Evolutionary conservation across 2,113 vertebrate species (phyloP).

Genomic region (Gadus chalcogrammus): DNA sequence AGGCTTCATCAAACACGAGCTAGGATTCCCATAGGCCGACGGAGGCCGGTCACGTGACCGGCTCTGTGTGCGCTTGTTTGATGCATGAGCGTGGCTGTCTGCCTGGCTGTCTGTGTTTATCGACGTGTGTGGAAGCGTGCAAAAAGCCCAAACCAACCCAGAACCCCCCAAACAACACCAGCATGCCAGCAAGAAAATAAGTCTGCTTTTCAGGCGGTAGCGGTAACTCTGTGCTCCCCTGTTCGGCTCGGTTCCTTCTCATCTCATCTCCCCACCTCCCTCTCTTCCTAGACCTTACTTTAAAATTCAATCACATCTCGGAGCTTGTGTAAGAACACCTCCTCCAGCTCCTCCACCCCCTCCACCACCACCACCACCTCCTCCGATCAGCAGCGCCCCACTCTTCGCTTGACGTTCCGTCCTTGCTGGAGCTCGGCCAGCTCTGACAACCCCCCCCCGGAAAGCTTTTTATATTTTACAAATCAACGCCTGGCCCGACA

Average conservation of each 20-base stretch:
- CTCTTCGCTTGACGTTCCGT: slow-evolving; percentile 43
- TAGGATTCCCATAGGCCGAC: slow-evolving; percentile 59
- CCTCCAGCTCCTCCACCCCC: slow-evolving; percentile 11
- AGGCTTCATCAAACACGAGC: slow-evolving; percentile 42
- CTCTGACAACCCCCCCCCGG: slow-evolving; percentile 37
- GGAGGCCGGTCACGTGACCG: slow-evolving; percentile 31
- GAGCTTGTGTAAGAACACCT: slow-evolving; percentile 49
- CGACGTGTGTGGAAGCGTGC: no score
- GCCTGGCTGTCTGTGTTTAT: not conserved
- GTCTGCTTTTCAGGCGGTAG: slow-evolving; percentile 49
- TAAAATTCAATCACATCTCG: slow-evolving; percentile 52
- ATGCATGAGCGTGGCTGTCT: not conserved
- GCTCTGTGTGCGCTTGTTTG: not conserved
- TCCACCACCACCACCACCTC: not conserved
- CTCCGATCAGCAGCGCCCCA: slow-evolving; percentile 33
- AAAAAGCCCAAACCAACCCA: not conserved
- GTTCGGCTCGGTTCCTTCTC: not conserved
- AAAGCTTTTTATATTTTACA: slow-evolving; percentile 61
- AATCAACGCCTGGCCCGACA: slow-evolving; percentile 37
- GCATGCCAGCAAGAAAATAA: slow-evolving; percentile 17
- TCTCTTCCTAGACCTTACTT: slow-evolving; percentile 15
- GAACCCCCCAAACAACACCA: no score
- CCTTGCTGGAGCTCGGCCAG: slow-evolving; percentile 40
- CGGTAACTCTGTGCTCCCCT: slow-evolving; percentile 22
- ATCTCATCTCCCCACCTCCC: slow-evolving; percentile 24